Conservation (phyloP, 2,797 vertebrate genomes). For the Etheostoma nigrum region DNA sequence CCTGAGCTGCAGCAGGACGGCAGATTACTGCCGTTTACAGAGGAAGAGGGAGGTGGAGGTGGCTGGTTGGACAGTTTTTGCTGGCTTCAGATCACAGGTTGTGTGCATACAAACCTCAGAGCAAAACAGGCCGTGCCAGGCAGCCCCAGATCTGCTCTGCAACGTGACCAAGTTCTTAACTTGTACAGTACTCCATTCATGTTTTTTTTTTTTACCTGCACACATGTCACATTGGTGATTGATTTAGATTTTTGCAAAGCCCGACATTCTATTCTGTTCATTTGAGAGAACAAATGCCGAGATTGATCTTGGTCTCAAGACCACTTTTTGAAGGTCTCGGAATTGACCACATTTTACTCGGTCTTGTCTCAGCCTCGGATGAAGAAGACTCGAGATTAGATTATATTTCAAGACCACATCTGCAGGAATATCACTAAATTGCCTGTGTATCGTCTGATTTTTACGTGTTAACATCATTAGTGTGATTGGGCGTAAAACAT, state of each 20-base stretch:
- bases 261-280: background rate
- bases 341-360: too few species aligned
- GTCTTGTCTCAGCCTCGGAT: too few species aligned
- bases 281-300: background rate
- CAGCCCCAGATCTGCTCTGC: conserved; percentile 47
- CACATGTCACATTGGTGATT: background rate
- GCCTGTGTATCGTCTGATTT: too few species aligned
- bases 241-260: background rate
- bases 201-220: conserved; percentile 17
- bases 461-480: too few species aligned
- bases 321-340: too few species aligned
- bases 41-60: conserved; percentile 53
- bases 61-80: conserved; percentile 42
- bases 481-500: too few species aligned
- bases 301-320: too few species aligned
- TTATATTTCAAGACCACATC: too few species aligned
- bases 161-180: conserved; percentile 19
- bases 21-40: conserved; percentile 71
- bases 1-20: conserved; percentile 74
- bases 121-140: conserved; percentile 33
- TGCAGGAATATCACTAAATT: too few species aligned
- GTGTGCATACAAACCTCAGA: conserved; percentile 55
- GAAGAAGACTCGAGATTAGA: too few species aligned
- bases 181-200: background rate
- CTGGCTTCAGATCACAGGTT: conserved; percentile 75